Evolutionary conservation across 2,113 vertebrate species (phyloP), one percentile per base, ranked within the genome.

Genomic region (Hydropotes inermis): DNA sequence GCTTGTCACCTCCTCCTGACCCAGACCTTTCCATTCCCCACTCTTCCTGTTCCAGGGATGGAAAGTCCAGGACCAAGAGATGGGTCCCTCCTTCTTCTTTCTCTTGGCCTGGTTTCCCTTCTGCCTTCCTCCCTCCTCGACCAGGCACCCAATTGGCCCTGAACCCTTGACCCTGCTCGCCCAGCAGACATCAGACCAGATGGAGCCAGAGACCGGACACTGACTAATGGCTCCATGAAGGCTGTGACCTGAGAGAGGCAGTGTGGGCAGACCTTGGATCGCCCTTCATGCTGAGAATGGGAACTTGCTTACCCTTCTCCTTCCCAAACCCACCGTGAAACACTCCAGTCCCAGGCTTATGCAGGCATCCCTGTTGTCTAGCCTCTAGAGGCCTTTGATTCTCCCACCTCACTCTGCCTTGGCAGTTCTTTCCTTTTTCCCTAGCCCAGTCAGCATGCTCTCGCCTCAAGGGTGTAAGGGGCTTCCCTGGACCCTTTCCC

Each of bases 31-130:
- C 60, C 60, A 78, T 85, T 92, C 91, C 21, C 61, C 33, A n/a
- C 33, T 93, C 70, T 97, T 98, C 86, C 95, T 97, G 82, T 91
- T 96, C 74, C 85, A 93, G 47, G 23, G 67, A 76, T 89, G 79
- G 92, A 97, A 96, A 82, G 54, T 28, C 39, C 92, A 90, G 76
- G 74, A 93, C 39, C 36, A 64, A 61, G 88, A 74, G 28, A 85
- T 67, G 15, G 47, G 21, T 79, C 30, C 17, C 21, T 89, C 52
- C 70, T 55, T 21, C 60, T 58, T 83, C 76, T 64, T 93, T 25
- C 87, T 43, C 55, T 81, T 58, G 55, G 52, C n/a, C 47, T 67
- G 0, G 21, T 21, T 93, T 87, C 55, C n/a, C 9, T 50, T 60
- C 50, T 39, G 60, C 61, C 33, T 54, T 84, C 33, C 16, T 81